Conservation (phyloP, 2,888 invertebrate species). For the Brassicogethes aeneus region DNA sequence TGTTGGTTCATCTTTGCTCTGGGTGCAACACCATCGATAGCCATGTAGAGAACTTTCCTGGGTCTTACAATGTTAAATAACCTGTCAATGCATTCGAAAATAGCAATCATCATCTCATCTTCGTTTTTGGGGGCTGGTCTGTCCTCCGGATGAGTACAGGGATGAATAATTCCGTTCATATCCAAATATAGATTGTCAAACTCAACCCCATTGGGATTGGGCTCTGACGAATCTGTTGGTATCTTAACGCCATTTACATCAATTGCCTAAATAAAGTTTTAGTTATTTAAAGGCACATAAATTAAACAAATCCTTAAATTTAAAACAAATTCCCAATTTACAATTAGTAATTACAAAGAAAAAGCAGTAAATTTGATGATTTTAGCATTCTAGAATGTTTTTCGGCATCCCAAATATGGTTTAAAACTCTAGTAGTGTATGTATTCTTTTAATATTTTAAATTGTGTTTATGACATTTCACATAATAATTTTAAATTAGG, state of each 20-base stretch:
- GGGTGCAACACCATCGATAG: conserved; percentile 98
- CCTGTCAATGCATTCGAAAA: conserved; percentile 97
- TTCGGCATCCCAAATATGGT: too few species aligned
- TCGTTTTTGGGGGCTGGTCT: conserved; percentile 96
- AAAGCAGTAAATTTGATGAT: too few species aligned
- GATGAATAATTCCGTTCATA: conserved; percentile 92
- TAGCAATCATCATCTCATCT: conserved; percentile 99
- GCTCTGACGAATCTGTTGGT: conserved; percentile 71
- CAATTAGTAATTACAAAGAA: too few species aligned
- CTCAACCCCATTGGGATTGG: conserved; percentile 94
- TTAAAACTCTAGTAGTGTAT: too few species aligned
- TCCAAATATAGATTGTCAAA: conserved; percentile 78
- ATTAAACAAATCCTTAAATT: conserved; percentile 1
- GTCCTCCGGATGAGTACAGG: conserved; percentile 98
- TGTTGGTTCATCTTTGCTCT: conserved; percentile 99
- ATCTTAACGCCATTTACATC: conserved; percentile 67
- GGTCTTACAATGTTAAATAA: conserved; percentile 89
- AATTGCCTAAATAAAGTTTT: conserved; percentile 60
- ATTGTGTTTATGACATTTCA: too few species aligned
- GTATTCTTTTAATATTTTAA: too few species aligned
- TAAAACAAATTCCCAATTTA: too few species aligned
- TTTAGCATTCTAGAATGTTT: too few species aligned
- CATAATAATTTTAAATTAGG: too few species aligned
- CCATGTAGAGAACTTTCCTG: conserved; percentile 93
- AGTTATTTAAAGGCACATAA: too few species aligned